Percentiles rank a stretch among this genome's conserved stretches.
Conservation (phyloP, 1,140 invertebrate genomes). For the Probaryconus sp. region DNA sequence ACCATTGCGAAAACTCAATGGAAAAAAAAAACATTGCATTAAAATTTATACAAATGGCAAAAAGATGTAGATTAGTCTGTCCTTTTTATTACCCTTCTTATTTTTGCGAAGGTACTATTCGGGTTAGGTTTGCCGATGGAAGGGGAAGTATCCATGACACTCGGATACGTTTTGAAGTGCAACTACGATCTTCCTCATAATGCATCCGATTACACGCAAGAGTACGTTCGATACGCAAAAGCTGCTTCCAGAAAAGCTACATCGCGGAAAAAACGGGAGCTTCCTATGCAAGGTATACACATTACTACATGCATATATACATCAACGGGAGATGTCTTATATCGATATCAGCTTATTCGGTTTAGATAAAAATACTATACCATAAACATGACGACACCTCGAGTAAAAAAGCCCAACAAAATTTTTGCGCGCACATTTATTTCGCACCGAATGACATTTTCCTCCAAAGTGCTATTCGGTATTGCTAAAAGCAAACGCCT, state of each 20-base stretch:
- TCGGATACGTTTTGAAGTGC: constrained; percentile 74
- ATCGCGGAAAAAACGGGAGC: constrained; percentile 38
- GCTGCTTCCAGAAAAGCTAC: constrained; percentile 30
- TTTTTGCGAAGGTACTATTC: constrained; percentile 65
- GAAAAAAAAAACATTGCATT: too few species aligned
- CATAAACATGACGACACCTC: constrained; percentile 24
- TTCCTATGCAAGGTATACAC: constrained; percentile 40
- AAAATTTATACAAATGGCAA: too few species aligned
- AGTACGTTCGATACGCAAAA: constrained; percentile 64
- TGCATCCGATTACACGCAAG: constrained; percentile 67
- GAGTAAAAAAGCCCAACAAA: constrained; percentile 9
- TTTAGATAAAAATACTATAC: constrained; percentile 41
- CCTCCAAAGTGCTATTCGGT: too few species aligned
- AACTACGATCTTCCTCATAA: constrained; percentile 75
- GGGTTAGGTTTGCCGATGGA: constrained; percentile 68
- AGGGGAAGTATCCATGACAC: constrained; percentile 67
- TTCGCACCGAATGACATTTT: too few species aligned
- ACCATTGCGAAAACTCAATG: too few species aligned
- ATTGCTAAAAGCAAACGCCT: too few species aligned
- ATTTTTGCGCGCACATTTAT: too few species aligned
- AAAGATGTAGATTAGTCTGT: too few species aligned
- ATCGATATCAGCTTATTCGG: constrained; percentile 47
- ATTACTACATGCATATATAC: constrained; percentile 20
- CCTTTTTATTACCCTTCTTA: too few species aligned
- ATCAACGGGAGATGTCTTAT: constrained; percentile 26